Evolutionary conservation across 2,888 invertebrate species (phyloP), one percentile per base, ranked within the genome.

Genomic region (Osmoderma eremita): DNA sequence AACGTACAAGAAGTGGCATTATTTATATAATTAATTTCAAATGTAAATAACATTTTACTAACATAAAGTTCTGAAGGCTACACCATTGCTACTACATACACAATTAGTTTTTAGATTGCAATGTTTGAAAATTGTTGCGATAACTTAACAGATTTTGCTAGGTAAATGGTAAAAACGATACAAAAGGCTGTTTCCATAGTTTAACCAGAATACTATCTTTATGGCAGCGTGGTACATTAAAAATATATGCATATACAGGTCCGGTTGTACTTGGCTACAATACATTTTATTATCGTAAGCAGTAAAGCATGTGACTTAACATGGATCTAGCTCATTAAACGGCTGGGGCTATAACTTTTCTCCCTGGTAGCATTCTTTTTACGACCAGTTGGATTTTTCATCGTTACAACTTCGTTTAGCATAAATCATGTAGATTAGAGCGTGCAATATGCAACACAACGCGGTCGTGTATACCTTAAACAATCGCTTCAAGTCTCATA

Each of bases 241-340:
- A 30, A 30, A 30, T 10, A 6, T 30, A 56, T 20, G n/a, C 13
- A 13, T 20, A 13, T 56, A 22, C 24, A 18, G 20, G 15, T 48
- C 5, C 45, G 8, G 45, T 30, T 45, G 15, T 20, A 20, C 30
- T 18, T 45, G 45, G 24, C 50, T 17, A 30, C 13, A 24, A 24
- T 18, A 36, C 42, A 39, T 38, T 24, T 41, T 42, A 62, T 66
- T 66, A 62, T 36, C 51, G 63, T 67, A 63, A 54, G 13, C 17
- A 20, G 15, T 61, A 38, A 22, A 39, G 66, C 39, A 51, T 66
- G 41, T 66, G 58, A 50, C 66, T 62, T 53, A 48, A 63, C 67
- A 67, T 63, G 53, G 62, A 63, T 63, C 22, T 42, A 53, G 38
- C 42, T 41, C 54, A 67, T 67, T 67, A 67, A 63, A 53, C 54